Percentiles rank a stretch among this genome's conserved stretches.
phyloP scores from a whole-genome alignment of 2,113 vertebrate genomes.

The Sphaerodactylus townsendi region DNA sequence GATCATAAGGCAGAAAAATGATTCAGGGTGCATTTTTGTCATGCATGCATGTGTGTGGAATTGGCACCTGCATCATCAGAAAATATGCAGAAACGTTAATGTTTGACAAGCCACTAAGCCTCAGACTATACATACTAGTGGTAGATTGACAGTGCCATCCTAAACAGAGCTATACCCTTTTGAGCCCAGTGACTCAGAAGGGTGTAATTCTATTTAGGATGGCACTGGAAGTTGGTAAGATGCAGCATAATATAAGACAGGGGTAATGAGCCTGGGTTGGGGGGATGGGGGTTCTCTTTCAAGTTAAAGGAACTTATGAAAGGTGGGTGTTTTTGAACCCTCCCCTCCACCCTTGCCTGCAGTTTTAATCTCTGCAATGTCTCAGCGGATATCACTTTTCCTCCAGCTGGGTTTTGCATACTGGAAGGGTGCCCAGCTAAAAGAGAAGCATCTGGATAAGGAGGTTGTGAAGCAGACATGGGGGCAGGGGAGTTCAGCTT shows the following conservation, averaged over 20 bases:
- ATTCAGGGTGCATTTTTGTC: background rate
- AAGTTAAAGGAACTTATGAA: background rate
- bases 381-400: background rate
- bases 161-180: no score
- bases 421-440: background rate
- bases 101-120: background rate
- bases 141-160: no score
- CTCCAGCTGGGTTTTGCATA: background rate
- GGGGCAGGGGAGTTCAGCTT: background rate
- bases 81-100: background rate
- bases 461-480: background rate
- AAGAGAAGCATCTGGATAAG: background rate
- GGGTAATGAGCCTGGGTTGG: background rate
- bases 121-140: background rate
- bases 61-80: background rate
- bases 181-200: no score
- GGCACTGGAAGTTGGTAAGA: background rate
- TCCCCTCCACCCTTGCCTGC: background rate
- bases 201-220: no score
- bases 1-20: background rate
- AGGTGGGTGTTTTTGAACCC: background rate
- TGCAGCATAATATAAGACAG: background rate
- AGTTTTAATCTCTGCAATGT: background rate
- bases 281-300: no score
- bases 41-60: background rate